Evolutionary conservation across 2,797 vertebrate genomes (phyloP), one percentile per base, ranked within the genome.

Genomic region (Austrolebias charrua): DNA sequence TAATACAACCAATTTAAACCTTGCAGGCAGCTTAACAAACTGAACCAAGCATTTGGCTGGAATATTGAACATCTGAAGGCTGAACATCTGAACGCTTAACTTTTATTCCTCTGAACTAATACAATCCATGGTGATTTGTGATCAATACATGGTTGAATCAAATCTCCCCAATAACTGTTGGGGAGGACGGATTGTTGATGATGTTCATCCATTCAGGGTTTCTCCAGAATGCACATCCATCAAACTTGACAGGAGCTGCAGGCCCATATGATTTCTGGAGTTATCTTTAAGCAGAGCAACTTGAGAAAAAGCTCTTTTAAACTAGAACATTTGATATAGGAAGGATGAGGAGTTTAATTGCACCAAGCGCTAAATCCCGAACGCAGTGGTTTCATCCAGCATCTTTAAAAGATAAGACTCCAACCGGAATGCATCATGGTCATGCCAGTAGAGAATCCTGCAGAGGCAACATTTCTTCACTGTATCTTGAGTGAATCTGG

Each of bases 261-360:
- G 28, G 14, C 24, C 4, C 4, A 14, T 46, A 6, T 6, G 40
- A 57, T 52, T 63, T 69, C 31, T 57, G 9, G 48, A 16, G n/a
- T 31, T 10, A 20, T 58, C 60, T 44, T 57, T 33, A 15, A 65
- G 13, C 13, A 65, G 2, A 6, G 33, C 7, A 10, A 42, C 62
- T 49, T 57, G 16, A 2, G 24, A 51, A 42, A 42, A 55, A 18
- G 20, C 20, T 55, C 11, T 48, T 49, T 49, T 40, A 43, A 50
- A n/a, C 38, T 3, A 20, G 42, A 7, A 4, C 40, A 38, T 45
- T 28, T 2, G 24, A 33, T 12, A 33, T n/a, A 16, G 31, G 9
- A 6, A 28, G 6, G 18, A 13, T 12, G 44, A 29, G 29, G 4
- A 2, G 15, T 55, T 55, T 61, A 8, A 61, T 55, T 55, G 12